Evolutionary conservation across 2,113 vertebrate genomes (phyloP).

Genomic region (Dicaeum eximium): DNA sequence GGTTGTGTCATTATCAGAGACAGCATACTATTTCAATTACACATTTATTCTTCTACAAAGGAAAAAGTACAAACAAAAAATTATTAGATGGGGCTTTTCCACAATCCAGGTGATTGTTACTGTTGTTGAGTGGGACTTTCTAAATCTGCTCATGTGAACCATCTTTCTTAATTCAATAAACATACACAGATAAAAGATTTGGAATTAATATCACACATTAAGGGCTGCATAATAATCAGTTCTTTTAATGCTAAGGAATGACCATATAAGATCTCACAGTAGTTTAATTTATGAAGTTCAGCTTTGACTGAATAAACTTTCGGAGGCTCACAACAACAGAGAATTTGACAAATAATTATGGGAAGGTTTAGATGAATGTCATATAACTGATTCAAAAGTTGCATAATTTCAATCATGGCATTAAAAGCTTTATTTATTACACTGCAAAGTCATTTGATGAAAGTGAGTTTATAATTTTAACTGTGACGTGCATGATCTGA

Average conservation of each 20-base stretch:
- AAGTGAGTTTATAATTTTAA: neutral
- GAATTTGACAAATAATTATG: neutral
- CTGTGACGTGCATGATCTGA: neutral
- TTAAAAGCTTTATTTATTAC: neutral
- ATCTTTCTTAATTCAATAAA: neutral
- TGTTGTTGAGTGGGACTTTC: neutral
- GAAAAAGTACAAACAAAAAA: neutral
- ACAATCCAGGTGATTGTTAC: neutral
- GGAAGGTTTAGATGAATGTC: neutral
- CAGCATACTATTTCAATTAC: neutral
- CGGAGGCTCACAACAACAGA: neutral
- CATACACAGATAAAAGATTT: neutral
- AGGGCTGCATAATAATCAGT: neutral
- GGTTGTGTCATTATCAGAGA: neutral
- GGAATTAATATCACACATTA: neutral
- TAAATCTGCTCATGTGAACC: neutral
- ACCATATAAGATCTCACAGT: neutral
- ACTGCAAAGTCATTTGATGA: neutral
- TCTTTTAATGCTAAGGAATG: neutral
- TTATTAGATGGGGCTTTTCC: neutral
- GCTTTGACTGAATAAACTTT: neutral
- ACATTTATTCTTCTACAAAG: neutral
- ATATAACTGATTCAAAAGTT: neutral
- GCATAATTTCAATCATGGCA: neutral
- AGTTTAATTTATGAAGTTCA: neutral